Base-by-base conservation (phyloP, 2,888 invertebrate species). In the Folsomia candida region DNA sequence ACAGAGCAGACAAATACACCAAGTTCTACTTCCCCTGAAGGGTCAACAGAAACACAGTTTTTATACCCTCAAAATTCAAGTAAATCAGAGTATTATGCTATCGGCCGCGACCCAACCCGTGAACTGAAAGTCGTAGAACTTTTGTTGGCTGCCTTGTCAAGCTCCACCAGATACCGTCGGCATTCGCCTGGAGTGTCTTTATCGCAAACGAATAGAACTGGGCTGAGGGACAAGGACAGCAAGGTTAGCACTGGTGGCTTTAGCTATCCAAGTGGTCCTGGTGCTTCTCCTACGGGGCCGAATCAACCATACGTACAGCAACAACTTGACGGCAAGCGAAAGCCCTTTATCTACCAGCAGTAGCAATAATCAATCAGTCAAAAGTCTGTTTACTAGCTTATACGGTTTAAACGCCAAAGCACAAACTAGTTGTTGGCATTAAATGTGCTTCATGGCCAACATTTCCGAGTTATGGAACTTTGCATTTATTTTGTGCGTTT, bases 61-160 rank as follows among this genome's bases (percentile, higher is more conserved):
- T 11, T 66, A 11, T 66, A 57, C 47, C 25, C 66, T 58, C 20
- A 66, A 70, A 51, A 37, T 24, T 27, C 64, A 11, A 37, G 4
- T 47, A 2, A 18, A 22, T n/a, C 9, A 47, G 18, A 47, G 47
- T 47, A 11, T 47, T 47, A 47, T 18, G 18, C 9, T 20, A 47
- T 62, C n/a, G 77, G 78, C 47, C 66, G 76, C 22, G 70, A 77
- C 65, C 60, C 72, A 4, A 47, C 68, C 18, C n/a, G 22, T 0
- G 78, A 78, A 63, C 26, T 74, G 11, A 68, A 68, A 51, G 54
- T 78, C 27, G 75, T 78, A 9, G 77, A 78, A n/a, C 62, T 71
- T 14, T 63, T 78, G 18, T 62, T 78, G 0, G 51, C 68, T 58
- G 71, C 72, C 18, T 57, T 74, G n/a, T 65, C 72, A 6, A 72